Evolutionary conservation across 2,888 invertebrate species (phyloP).

Genomic region (Nyleta sp.): DNA sequence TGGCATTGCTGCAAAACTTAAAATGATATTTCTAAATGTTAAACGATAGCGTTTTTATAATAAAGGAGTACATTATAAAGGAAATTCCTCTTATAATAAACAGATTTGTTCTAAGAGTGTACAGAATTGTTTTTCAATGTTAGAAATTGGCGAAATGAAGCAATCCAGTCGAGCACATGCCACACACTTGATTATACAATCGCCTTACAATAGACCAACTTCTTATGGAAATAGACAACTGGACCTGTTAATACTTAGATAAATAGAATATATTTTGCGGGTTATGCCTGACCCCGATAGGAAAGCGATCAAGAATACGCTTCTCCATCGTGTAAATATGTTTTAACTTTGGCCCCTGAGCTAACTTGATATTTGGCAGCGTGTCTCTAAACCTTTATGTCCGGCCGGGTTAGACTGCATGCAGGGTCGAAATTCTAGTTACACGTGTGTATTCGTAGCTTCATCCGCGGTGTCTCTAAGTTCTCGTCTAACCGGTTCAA

Average conservation of each 20-base stretch:
- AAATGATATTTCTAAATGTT: no score
- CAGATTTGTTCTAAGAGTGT: no score
- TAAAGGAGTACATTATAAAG: no score
- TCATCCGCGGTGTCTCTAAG: slow-evolving; percentile 30
- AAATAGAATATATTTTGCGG: slow-evolving; percentile 45
- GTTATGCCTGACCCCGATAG: slow-evolving; percentile 45
- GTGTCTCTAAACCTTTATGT: slow-evolving; percentile 24
- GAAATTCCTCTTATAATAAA: no score
- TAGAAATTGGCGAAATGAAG: not conserved
- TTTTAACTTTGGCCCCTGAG: slow-evolving; percentile 41
- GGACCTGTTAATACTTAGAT: slow-evolving; percentile 53
- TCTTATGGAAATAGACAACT: slow-evolving; percentile 41
- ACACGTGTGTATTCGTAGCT: slow-evolving; percentile 36
- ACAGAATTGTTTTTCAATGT: not conserved
- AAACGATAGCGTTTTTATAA: no score
- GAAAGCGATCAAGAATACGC: slow-evolving; percentile 30
- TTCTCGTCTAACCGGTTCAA: slow-evolving; percentile 52
- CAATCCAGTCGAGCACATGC: slow-evolving; percentile 5
- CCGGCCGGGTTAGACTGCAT: slow-evolving; percentile 13
- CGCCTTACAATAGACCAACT: slow-evolving; percentile 32
- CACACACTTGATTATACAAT: slow-evolving; percentile 29
- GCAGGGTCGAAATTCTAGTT: slow-evolving; percentile 40
- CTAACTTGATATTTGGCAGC: slow-evolving; percentile 33
- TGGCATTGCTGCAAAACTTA: no score
- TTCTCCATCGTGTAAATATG: slow-evolving; percentile 37